Conservation (phyloP, 2,888 invertebrate genomes). For the Carabus problematicus region DNA sequence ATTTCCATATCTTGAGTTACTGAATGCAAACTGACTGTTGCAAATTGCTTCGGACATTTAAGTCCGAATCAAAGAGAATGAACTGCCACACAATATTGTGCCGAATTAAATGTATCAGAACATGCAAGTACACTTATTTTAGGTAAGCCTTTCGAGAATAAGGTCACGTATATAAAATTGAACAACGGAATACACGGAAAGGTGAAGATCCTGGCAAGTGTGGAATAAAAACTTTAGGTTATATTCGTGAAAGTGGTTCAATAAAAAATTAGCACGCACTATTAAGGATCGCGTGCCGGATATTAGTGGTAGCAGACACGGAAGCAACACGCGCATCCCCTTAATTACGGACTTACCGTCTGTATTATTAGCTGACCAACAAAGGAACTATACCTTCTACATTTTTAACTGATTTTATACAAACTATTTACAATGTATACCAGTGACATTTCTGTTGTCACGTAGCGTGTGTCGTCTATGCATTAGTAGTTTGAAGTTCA, state of each 20-base stretch:
- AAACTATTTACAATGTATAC: slow-evolving; percentile 31
- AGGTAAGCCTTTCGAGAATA: too few relatives aligned
- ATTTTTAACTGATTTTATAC: slow-evolving; percentile 2
- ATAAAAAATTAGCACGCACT: slow-evolving; percentile 41
- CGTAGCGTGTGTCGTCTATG: slow-evolving; percentile 6
- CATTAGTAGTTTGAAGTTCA: neutral
- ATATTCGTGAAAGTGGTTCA: slow-evolving; percentile 37
- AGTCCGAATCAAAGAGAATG: neutral
- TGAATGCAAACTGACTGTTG: slow-evolving; percentile 54
- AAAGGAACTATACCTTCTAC: slow-evolving; percentile 25
- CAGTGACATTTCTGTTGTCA: slow-evolving; percentile 30
- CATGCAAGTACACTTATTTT: neutral
- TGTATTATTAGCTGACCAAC: slow-evolving; percentile 34
- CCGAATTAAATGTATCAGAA: neutral
- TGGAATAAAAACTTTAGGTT: slow-evolving; percentile 32
- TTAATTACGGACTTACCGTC: slow-evolving; percentile 37
- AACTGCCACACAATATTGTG: neutral
- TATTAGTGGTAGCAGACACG: slow-evolving; percentile 22
- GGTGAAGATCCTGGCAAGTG: slow-evolving; percentile 1
- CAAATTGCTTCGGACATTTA: slow-evolving; percentile 1
- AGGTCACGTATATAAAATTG: too few relatives aligned
- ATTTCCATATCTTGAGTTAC: slow-evolving; percentile 56
- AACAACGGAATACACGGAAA: neutral
- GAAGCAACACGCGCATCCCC: slow-evolving; percentile 29
- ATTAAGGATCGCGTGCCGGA: slow-evolving; percentile 35